A percentile compares a stretch with the other conserved stretches of the same genome.
phyloP scores from a whole-genome alignment of 2,888 invertebrate genomes.

The Aphidoletes aphidimyza region DNA sequence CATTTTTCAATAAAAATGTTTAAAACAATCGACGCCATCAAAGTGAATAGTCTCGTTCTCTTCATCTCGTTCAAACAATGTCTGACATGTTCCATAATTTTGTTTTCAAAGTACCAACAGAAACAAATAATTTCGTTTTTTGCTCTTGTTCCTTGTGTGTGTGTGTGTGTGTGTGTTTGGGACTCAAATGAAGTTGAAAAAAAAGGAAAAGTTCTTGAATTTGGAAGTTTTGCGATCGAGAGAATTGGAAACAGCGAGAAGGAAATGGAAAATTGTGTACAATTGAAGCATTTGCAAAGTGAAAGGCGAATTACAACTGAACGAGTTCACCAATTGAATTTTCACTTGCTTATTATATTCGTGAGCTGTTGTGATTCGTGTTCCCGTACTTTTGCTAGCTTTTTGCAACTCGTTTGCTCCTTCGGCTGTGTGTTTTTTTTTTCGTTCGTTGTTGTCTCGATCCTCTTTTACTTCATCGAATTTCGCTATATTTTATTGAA shows the following conservation, averaged over 20 bases:
- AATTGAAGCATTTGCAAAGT: neutral
- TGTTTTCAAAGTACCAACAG: neutral
- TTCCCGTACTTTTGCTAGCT: too few species aligned
- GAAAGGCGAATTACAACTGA: neutral
- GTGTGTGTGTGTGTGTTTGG: too few species aligned
- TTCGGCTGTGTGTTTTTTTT: too few species aligned
- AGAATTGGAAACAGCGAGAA: neutral
- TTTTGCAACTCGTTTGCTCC: too few species aligned
- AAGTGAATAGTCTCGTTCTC: too few species aligned
- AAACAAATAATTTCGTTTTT: neutral
- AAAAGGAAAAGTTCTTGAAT: constrained; percentile 17
- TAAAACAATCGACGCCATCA: neutral
- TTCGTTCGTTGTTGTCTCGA: too few species aligned
- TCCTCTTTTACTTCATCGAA: constrained; percentile 4
- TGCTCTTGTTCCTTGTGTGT: too few species aligned
- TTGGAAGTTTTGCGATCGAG: neutral
- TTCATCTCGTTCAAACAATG: neutral
- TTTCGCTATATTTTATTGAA: constrained; percentile 42
- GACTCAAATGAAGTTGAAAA: neutral
- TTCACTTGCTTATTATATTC: constrained; percentile 28
- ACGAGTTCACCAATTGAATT: constrained; percentile 36
- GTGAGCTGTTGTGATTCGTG: neutral
- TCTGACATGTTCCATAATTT: constrained; percentile 43
- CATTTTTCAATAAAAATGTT: neutral
- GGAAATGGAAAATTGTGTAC: neutral